These are phyloP conservation scores for Trichopria drosophilae DNA, from an alignment of 2,888 invertebrate genomes.

Conservation along the genomic window DNA sequence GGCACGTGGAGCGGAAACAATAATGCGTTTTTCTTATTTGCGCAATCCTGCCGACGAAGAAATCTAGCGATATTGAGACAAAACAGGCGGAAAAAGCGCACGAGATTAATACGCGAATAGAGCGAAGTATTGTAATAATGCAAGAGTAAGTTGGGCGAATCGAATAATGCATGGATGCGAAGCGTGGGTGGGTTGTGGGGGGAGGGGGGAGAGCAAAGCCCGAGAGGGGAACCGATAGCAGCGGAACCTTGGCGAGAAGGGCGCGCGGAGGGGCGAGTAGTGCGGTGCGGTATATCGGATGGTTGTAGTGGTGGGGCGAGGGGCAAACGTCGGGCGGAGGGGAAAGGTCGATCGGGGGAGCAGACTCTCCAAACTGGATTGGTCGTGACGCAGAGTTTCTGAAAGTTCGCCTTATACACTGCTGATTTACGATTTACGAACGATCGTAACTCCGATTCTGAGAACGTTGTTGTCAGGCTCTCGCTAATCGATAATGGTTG, in stretches of 20 bases:
- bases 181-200: conserved; percentile 2
- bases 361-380: conserved; percentile 36
- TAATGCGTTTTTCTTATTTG: too few relatives aligned
- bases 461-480: conserved; percentile 36
- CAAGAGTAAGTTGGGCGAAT: too few relatives aligned
- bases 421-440: conserved; percentile 42
- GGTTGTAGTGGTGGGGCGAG: conserved; percentile 21
- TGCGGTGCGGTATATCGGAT: too few relatives aligned
- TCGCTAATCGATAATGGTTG: conserved; percentile 37
- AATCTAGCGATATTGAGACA: too few relatives aligned
- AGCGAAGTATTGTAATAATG: conserved; percentile 11
- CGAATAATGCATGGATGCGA: too few relatives aligned
- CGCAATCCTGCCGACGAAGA: too few relatives aligned
- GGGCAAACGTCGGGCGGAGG: conserved; percentile 20
- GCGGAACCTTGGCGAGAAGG: not conserved
- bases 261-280: too few relatives aligned
- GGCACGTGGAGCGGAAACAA: too few relatives aligned
- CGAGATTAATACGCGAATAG: conserved; percentile 12
- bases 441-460: conserved; percentile 37
- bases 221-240: too few relatives aligned
- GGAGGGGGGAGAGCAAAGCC: conserved; percentile 3
- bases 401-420: conserved; percentile 36
- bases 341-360: conserved; percentile 20
- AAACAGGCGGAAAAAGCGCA: conserved; percentile 25
- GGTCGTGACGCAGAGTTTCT: conserved; percentile 39